phyloP scores from a whole-genome alignment of 2,797 vertebrate genomes.

The Streptopelia turtur region DNA sequence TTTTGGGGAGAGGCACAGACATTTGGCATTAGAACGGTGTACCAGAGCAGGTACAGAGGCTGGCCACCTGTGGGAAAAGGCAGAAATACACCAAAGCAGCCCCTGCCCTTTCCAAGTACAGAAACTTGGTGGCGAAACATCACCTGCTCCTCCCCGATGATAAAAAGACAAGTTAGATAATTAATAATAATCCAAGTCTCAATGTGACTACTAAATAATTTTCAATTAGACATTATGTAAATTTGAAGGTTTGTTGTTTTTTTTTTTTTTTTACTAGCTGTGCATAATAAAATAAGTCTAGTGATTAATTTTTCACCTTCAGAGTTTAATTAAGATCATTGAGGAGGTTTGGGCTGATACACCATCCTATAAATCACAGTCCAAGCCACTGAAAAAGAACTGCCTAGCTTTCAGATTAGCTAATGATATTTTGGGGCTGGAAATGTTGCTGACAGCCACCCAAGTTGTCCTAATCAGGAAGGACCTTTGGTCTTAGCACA shows the following conservation, averaged over 20 bases:
- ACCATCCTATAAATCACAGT: constrained; percentile 11
- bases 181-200: constrained; percentile 24
- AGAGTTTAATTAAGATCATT: constrained; percentile 69
- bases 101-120: not conserved
- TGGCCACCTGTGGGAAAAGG: not conserved
- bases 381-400: constrained; percentile 8
- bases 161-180: constrained; percentile 42
- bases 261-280: constrained; percentile 21
- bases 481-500: not conserved
- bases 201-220: constrained; percentile 21
- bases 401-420: constrained; percentile 23
- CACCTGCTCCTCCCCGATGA: not conserved
- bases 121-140: not conserved
- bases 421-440: not conserved
- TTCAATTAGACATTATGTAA: constrained; percentile 55
- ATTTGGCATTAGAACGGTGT: not conserved
- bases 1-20: not conserved
- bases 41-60: not conserved
- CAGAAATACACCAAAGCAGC: not conserved
- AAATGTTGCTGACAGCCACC: constrained; percentile 26
- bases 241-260: constrained; percentile 18
- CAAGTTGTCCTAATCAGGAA: not conserved
- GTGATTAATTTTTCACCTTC: constrained; percentile 64
- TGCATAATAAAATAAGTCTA: constrained; percentile 50
- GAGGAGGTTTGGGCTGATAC: constrained; percentile 11